Evolutionary conservation across 2,888 invertebrate genomes (phyloP), one percentile per base, ranked within the genome.

Genomic region (Drosophila algonquin): DNA sequence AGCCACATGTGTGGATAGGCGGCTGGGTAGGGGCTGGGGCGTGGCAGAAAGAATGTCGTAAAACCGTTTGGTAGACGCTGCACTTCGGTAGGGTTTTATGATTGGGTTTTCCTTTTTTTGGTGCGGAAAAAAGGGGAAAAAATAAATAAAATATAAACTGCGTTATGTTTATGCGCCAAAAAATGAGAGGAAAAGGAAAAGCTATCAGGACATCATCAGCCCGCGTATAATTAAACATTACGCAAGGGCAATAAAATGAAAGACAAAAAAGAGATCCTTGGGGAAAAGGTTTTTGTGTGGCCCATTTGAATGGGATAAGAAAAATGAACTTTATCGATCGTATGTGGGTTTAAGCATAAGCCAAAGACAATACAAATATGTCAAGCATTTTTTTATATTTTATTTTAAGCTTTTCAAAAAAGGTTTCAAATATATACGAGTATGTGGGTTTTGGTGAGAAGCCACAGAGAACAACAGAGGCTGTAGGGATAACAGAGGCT

Each of bases 131-230:
- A 70, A 56, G 32, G 35, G 45, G 46, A 9, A 51, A 86, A 78
- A 76, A 84, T 84, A 87, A 84, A 87, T 84, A 84, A 87, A 80
- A 87, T 84, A 84, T 84, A 87, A 87, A 84, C 87, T 84, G 83
- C 80, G 81, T 84, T 86, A 86, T 83, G 81, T 84, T 86, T 83
- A 86, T 83, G 87, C 87, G 87, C 47, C 69, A 83, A 77, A 60
- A 60, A 59, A 46, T 50, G 48, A 3, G n/a, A 21, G 21, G 21
- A n/a, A 27, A 18, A 16, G 46, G 24, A 73, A 79, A 78, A 60
- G 67, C 76, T 69, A 81, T 76, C 73, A 77, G 73, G 79, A 73
- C 75, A 77, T 73, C 80, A 77, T 79, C 76, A 75, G 75, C 55
- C 59, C 44, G 73, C 77, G 62, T 79, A 87, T 87, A 84, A 84